Evolutionary conservation across 1,140 invertebrate genomes (phyloP).

Genomic region (Acromyrmex charruanus): DNA sequence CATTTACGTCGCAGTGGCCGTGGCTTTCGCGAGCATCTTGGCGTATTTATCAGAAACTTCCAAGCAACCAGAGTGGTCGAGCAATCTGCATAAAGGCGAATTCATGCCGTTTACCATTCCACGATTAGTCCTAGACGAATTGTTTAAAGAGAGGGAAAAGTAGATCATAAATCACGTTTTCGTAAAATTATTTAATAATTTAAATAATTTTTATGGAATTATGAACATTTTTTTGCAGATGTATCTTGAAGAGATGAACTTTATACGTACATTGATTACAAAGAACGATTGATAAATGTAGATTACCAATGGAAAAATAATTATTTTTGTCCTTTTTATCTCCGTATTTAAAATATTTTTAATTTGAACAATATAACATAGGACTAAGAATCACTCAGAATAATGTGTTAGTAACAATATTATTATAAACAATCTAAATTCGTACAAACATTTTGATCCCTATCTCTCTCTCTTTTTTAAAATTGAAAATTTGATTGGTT

Average conservation of each 20-base stretch:
- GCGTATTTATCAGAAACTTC: conserved; percentile 68
- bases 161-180: not conserved
- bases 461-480: no score
- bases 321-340: not conserved
- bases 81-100: conserved; percentile 38
- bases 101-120: conserved; percentile 28
- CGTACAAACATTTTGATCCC: no score
- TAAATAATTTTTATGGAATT: not conserved
- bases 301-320: not conserved
- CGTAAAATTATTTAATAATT: not conserved
- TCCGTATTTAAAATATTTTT: not conserved
- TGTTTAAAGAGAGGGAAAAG: not conserved
- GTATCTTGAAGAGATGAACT: not conserved
- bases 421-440: no score
- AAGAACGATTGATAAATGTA: not conserved
- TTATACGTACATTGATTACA: not conserved
- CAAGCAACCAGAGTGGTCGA: conserved; percentile 43
- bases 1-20: conserved; percentile 53
- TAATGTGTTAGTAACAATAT: no score
- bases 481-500: no score
- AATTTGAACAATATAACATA: not conserved
- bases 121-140: conserved; percentile 5
- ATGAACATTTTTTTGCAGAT: not conserved
- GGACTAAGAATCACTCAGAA: no score
- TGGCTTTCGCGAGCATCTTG: conserved; percentile 70